Percentiles rank a stretch among this genome's conserved stretches.
Evolutionary conservation across 2,797 vertebrate species (phyloP).

Genomic region (Melanotaenia trifasciata): DNA sequence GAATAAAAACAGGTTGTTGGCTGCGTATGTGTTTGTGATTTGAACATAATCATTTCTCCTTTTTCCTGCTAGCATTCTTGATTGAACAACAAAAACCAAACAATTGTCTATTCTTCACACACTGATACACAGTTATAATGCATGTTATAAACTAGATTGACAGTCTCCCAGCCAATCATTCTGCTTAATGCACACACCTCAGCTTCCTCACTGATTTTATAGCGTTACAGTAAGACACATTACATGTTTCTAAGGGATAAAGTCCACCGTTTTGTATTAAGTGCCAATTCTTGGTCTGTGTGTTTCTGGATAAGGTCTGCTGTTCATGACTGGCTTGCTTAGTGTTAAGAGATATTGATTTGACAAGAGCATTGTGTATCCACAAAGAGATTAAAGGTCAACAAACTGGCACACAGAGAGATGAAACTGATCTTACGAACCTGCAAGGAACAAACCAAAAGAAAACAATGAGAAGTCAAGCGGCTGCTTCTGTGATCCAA

Average conservation of each 20-base stretch:
- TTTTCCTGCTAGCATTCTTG: no score
- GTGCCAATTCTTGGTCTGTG: conserved; percentile 1
- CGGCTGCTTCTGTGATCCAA: conserved; percentile 11
- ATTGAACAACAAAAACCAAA: neutral
- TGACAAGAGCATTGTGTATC: conserved; percentile 23
- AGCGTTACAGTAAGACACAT: neutral
- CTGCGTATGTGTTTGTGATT: no score
- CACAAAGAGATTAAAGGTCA: conserved; percentile 56
- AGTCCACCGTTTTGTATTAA: conserved; percentile 12
- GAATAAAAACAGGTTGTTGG: no score
- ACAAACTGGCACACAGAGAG: conserved; percentile 24
- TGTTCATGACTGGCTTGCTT: conserved; percentile 29
- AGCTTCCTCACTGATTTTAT: neutral
- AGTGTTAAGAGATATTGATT: conserved; percentile 53
- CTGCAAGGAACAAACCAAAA: conserved; percentile 26
- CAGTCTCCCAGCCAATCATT: no score
- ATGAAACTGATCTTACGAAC: conserved; percentile 54
- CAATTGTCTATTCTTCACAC: neutral
- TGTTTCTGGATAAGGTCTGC: conserved; percentile 20
- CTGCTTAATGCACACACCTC: neutral
- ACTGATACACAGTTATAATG: neutral
- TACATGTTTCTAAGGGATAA: neutral
- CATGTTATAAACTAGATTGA: neutral
- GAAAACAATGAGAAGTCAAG: conserved; percentile 30
- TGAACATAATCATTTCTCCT: neutral